Base-by-base conservation (phyloP, 1,140 invertebrate species). In the Portunus trituberculatus region DNA sequence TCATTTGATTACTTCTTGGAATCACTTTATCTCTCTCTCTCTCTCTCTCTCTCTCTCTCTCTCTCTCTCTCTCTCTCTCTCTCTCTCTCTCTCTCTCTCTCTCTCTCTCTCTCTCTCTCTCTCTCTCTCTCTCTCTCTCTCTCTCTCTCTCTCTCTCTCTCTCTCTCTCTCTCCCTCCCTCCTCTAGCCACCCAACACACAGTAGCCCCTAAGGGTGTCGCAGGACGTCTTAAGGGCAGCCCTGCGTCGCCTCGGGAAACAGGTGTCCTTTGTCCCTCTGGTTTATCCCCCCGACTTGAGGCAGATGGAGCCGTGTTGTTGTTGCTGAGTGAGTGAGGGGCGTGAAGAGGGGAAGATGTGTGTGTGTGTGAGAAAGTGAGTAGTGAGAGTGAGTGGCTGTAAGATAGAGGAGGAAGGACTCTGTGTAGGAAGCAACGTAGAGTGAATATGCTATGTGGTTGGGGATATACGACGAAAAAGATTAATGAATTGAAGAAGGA, bases 261-360 rank as follows among this genome's bases (percentile, higher is more conserved):
- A 76, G 67, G 67, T 76, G 67, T 76, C 67, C 67, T 76, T 76
- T 76, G 67, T 76, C 20, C 67, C 67, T 76, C n/a, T n/a, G 67
- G 67, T 76, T 76, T 76, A 76, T n/a, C 39, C 39, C 39, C 67
- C n/a, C 25, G 67, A 76, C 67, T 76, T n/a, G 52, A 76, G 67
- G 67, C 67, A 76, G 67, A 76, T n/a, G 67, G 67, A 76, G 67
- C 67, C 12, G 67, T 76, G 67, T 76, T 76, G 67, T 25, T 25
- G 67, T 76, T 25, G n/a, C 67, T 76, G 67, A 76, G 67, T 76
- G 20, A 76, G 67, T 76, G 67, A 76, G 67, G 67, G 67, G 20
- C 25, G 67, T n/a, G 67, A 76, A n/a, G 67, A 76, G 67, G 67
- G 67, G 4, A 25, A 25, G n/a, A n/a, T n/a, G 67, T n/a, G 67